Conservation (phyloP, 2,797 vertebrate genomes). For the Karalla daura region DNA sequence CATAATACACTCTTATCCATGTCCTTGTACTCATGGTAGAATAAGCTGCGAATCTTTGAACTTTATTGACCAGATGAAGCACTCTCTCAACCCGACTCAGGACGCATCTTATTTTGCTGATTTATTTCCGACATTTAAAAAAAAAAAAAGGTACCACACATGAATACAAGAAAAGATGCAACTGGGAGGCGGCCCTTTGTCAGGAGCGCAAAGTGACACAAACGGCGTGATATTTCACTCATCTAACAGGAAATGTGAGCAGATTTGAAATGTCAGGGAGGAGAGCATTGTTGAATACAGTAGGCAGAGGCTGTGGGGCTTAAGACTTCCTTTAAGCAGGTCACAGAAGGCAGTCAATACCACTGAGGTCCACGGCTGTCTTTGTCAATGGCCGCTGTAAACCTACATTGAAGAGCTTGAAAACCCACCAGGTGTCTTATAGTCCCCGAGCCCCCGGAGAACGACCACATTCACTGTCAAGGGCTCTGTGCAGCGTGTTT, state of each 20-base stretch:
- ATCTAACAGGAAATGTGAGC: not conserved
- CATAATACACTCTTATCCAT: conserved; percentile 89
- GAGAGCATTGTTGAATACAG: conserved; percentile 35
- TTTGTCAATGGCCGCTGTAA: conserved; percentile 66
- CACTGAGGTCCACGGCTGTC: conserved; percentile 39
- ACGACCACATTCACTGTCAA: conserved; percentile 74
- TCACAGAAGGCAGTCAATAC: conserved; percentile 52
- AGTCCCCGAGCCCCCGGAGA: conserved; percentile 54
- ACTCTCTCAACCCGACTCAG: not conserved
- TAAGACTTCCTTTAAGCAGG: conserved; percentile 52
- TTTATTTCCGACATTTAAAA: not conserved
- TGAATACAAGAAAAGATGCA: not conserved
- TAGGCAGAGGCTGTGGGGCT: conserved; percentile 34
- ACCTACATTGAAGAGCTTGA: conserved; percentile 58
- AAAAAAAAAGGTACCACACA: not conserved
- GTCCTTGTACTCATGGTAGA: conserved; percentile 86
- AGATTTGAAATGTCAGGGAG: not conserved
- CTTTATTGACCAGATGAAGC: conserved; percentile 13
- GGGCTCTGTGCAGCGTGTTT: conserved; percentile 50
- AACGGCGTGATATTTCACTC: not conserved
- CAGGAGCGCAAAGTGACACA: too few relatives aligned
- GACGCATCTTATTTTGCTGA: not conserved
- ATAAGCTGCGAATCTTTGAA: conserved; percentile 41
- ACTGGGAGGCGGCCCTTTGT: not conserved
- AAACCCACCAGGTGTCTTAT: conserved; percentile 76